Percentiles rank a stretch among this genome's conserved stretches.
These are phyloP conservation scores for Nannoperca obscura DNA, from an alignment of 2,797 vertebrate species.

Conservation along the genomic window DNA sequence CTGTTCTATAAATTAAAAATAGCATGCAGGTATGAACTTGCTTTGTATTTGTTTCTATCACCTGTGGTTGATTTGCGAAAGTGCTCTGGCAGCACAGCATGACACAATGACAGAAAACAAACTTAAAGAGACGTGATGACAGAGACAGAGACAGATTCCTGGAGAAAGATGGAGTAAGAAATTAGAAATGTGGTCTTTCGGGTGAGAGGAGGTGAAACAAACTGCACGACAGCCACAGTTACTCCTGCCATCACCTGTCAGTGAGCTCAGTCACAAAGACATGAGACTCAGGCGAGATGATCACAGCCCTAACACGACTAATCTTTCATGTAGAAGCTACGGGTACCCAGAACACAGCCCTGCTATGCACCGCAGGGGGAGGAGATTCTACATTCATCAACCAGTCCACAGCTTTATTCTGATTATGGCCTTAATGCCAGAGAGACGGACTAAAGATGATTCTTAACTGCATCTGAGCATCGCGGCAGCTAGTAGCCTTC, in stretches of 20 bases:
- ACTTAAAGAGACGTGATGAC: not conserved
- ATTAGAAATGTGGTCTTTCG: constrained; percentile 50
- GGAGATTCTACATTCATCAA: too few relatives aligned
- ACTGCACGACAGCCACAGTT: not conserved
- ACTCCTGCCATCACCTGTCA: constrained; percentile 3
- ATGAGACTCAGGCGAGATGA: not conserved
- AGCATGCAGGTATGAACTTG: not conserved
- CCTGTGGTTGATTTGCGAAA: not conserved
- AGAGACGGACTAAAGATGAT: not conserved
- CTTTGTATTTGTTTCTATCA: not conserved
- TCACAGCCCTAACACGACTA: not conserved
- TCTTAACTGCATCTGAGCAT: too few relatives aligned
- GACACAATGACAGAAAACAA: not conserved
- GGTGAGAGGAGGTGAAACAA: constrained; percentile 1
- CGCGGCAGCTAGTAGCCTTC: not conserved
- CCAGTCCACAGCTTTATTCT: not conserved
- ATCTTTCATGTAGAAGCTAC: not conserved
- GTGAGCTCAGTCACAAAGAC: constrained; percentile 2
- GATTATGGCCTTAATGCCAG: not conserved
- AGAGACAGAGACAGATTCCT: not conserved
- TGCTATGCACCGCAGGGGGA: too few relatives aligned
- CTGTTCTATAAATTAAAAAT: not conserved
- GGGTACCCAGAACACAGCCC: not conserved
- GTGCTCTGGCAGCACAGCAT: not conserved
- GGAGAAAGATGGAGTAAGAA: constrained; percentile 36